Evolutionary conservation across 2,888 invertebrate species (phyloP), one percentile per base, ranked within the genome.

Genomic region (Tiliacea citrago): DNA sequence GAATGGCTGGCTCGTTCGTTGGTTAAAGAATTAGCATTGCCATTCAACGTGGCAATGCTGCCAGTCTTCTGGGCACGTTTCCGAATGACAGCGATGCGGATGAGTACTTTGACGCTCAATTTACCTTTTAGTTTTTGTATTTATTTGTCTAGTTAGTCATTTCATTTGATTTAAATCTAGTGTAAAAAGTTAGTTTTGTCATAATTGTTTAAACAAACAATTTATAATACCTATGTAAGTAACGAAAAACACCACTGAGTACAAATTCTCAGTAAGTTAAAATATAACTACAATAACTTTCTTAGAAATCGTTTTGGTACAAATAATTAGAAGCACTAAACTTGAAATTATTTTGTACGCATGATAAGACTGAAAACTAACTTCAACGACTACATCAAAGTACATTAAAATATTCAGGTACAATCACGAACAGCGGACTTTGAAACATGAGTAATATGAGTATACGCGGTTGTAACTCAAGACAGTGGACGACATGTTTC

Each of bases 381-480:
- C 63, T 55, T 58, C 51, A 62, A 74, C 0, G 51, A 68, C 70
- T 65, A 79, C 82, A 71, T 81, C 79, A 79, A 86, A 81, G 75
- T 55, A 76, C 70, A 78, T 79, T 79, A 65, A 85, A 83, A 82
- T 77, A 83, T 85, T 82, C 75, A 81, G 75, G 81, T 81, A 85
- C 76, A 82, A 77, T 86, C 79, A 82, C 70, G 62, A 70, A 68
- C 81, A 79, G 63, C 68, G 47, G 47, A 70, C 81, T 81, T 81
- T 73, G 70, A 51, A 82, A 76, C 83, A n/a, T n/a, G n/a, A n/a
- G n/a, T n/a, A n/a, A n/a, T n/a, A 86, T 73, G 79, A 82, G 73
- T 85, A 61, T 82, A 35, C 61, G 61, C 29, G 45, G 60, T 39
- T 70, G 70, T 83, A 84, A 81, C 55, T 73, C 58, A 79, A 81